Conservation (phyloP, 2,797 vertebrate genomes). For the Propithecus perrieri region DNA sequence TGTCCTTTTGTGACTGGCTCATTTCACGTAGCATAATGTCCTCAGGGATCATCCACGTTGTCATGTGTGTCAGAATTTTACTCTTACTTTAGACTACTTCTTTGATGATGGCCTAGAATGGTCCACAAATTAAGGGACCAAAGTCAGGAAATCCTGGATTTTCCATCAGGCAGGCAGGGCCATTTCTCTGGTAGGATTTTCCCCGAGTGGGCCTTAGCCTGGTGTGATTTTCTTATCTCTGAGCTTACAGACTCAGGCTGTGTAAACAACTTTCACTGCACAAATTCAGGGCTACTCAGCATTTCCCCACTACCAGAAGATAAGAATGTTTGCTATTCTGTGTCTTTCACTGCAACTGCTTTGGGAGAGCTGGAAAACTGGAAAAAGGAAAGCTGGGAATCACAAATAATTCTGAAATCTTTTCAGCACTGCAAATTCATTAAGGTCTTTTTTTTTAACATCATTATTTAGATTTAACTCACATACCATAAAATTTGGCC, state of each 20-base stretch:
- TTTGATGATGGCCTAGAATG: background rate
- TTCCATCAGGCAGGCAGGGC: background rate
- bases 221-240: conserved; percentile 17
- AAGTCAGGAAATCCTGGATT: conserved; percentile 38
- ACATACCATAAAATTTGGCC: background rate
- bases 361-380: background rate
- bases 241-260: background rate
- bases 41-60: background rate
- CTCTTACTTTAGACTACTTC: background rate
- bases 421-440: background rate
- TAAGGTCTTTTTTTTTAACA: background rate
- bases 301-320: background rate
- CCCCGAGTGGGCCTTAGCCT: background rate
- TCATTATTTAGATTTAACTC: background rate
- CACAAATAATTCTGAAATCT: background rate
- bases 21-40: background rate
- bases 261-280: conserved; percentile 9
- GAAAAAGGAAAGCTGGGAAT: background rate
- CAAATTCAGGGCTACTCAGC: background rate
- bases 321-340: background rate
- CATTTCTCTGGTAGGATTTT: background rate
- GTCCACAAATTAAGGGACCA: background rate
- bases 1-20: background rate
- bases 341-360: conserved; percentile 6
- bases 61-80: background rate